Evolutionary conservation across 2,113 vertebrate genomes (phyloP).

Genomic region (Hyperoodon ampullatus): DNA sequence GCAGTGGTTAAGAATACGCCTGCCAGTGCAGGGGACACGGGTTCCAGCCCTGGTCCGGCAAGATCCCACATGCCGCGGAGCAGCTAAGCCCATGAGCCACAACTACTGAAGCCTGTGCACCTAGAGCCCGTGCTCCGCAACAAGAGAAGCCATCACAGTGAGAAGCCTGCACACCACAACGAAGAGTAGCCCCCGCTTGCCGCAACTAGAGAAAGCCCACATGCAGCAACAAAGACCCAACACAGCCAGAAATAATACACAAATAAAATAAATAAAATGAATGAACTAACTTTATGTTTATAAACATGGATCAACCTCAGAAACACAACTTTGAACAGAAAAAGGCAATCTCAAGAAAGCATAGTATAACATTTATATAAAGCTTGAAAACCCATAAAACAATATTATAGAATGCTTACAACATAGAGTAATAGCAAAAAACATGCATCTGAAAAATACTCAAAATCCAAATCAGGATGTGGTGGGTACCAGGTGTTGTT

Average conservation of each 20-base stretch:
- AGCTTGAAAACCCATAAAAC: not conserved
- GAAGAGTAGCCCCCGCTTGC: no score
- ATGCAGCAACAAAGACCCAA: no score
- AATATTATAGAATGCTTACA: not conserved
- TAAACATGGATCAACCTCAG: not conserved
- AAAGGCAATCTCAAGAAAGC: conserved; percentile 8
- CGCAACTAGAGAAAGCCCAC: no score
- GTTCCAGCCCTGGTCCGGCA: not conserved
- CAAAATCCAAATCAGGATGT: conserved; percentile 4
- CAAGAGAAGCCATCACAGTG: no score
- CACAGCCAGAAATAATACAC: no score
- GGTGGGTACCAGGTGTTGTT: not conserved
- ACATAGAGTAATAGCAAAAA: not conserved
- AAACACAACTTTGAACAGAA: not conserved
- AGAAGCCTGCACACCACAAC: no score
- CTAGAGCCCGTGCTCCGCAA: no score
- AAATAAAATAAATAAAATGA: not conserved
- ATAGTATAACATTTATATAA: not conserved
- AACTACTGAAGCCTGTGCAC: no score
- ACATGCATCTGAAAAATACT: not conserved
- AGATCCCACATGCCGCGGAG: not conserved
- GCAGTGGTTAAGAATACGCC: not conserved
- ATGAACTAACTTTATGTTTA: not conserved
- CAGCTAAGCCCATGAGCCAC: no score
- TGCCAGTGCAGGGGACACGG: not conserved